Conservation (phyloP, 2,888 invertebrate genomes). For the Stegophylla sp. region DNA sequence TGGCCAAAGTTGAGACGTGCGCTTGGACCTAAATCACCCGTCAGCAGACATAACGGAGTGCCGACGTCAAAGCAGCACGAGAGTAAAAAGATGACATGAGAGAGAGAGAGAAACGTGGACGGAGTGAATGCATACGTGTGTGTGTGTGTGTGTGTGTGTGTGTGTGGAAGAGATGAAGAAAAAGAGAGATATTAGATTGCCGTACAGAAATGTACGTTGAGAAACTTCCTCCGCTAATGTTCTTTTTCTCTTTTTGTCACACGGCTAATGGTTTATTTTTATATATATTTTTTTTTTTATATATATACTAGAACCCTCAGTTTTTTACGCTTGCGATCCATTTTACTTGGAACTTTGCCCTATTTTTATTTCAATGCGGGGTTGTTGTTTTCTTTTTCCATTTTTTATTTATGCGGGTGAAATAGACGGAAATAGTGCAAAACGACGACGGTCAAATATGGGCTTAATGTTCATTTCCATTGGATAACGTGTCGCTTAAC, state of each 20-base stretch:
- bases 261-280: conserved; percentile 41
- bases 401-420: conserved; percentile 56
- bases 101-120: not conserved
- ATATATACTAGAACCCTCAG: conserved; percentile 34
- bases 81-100: not conserved
- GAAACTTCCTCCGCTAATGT: conserved; percentile 49
- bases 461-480: conserved; percentile 6
- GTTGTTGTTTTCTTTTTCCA: conserved; percentile 45
- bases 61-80: not conserved
- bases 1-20: conserved; percentile 26
- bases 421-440: conserved; percentile 40
- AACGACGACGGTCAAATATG: conserved; percentile 39
- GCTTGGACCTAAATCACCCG: conserved; percentile 24
- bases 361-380: conserved; percentile 46
- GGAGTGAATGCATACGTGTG: too few species aligned
- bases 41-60: conserved; percentile 8
- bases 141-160: not conserved
- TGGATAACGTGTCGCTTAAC: not conserved
- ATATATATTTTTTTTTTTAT: conserved; percentile 24
- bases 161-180: not conserved
- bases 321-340: conserved; percentile 40
- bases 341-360: conserved; percentile 57
- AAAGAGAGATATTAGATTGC: not conserved
- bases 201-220: conserved; percentile 27
- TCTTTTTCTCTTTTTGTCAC: conserved; percentile 52